Conservation (phyloP, 2,797 vertebrate genomes). For the Hoplostethus atlanticus region DNA sequence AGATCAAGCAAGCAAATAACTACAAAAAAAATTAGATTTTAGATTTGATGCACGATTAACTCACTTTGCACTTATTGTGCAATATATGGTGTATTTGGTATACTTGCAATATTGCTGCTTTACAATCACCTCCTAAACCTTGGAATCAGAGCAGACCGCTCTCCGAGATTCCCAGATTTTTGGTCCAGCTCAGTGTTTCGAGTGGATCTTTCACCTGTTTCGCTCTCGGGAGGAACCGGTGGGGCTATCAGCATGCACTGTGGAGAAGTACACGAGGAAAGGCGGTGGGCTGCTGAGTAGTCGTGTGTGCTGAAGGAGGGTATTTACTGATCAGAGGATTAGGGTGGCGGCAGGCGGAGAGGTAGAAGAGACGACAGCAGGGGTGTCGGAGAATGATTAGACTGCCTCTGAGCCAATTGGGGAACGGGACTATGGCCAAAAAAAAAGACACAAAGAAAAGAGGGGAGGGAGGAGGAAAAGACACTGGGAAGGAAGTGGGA, state of each 20-base stretch:
- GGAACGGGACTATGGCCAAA: slow-evolving; percentile 75
- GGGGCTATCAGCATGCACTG: slow-evolving; percentile 46
- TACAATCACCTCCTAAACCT: no score
- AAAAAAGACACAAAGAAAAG: slow-evolving; percentile 55
- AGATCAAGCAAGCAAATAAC: no score
- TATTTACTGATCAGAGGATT: slow-evolving; percentile 84
- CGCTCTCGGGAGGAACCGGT: slow-evolving; percentile 44
- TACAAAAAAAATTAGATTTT: no score
- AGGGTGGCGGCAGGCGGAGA: slow-evolving; percentile 65
- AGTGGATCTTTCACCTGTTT: slow-evolving; percentile 36
- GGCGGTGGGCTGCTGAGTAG: slow-evolving; percentile 25
- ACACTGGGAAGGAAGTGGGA: slow-evolving; percentile 11
- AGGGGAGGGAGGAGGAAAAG: slow-evolving; percentile 19
- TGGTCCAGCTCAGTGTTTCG: slow-evolving; percentile 11
- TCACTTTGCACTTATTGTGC: no score
- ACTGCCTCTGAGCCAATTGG: slow-evolving; percentile 82
- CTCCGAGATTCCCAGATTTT: slow-evolving; percentile 13
- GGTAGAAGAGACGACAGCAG: slow-evolving; percentile 77
- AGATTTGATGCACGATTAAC: no score
- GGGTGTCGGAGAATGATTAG: slow-evolving; percentile 81
- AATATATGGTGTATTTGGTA: no score
- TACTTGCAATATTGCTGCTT: no score
- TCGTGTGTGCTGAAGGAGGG: slow-evolving; percentile 59
- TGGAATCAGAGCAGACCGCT: slow-evolving; percentile 14
- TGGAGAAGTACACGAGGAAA: slow-evolving; percentile 45